These are phyloP conservation scores for Campylomormyrus tamandua DNA, from an alignment of 2,113 vertebrate genomes.

Conservation along the genomic window DNA sequence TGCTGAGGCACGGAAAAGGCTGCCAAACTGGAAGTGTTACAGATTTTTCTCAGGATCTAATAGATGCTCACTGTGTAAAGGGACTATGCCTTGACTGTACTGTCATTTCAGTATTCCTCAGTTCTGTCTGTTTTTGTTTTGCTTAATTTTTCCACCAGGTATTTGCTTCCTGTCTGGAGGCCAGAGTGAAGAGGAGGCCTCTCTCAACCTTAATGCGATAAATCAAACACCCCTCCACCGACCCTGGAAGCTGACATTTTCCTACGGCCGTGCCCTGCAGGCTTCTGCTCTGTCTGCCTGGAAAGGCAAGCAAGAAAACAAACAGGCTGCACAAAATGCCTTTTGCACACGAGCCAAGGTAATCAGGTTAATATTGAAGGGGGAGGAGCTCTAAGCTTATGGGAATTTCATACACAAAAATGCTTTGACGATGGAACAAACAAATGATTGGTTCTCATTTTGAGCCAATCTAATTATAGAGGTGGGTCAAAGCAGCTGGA, in stretches of 20 bases:
- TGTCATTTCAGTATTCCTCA: not conserved
- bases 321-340: constrained; percentile 74
- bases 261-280: constrained; percentile 87
- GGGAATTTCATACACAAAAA: not conserved
- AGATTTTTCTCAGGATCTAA: not conserved
- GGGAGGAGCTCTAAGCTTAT: not conserved
- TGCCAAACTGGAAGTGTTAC: not conserved
- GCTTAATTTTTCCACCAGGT: constrained; percentile 54
- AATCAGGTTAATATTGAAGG: not conserved
- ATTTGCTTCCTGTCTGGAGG: constrained; percentile 96
- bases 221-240: constrained; percentile 77
- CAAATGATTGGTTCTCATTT: not conserved
- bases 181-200: constrained; percentile 95
- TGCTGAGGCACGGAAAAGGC: not conserved
- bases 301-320: constrained; percentile 78
- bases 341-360: constrained; percentile 84
- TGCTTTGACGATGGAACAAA: not conserved
- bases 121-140: not conserved
- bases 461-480: not conserved
- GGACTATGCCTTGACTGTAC: not conserved
- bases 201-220: constrained; percentile 85
- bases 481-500: not conserved
- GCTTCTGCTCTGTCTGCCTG: constrained; percentile 86
- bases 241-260: constrained; percentile 94
- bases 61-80: not conserved